Evolutionary conservation across 2,113 vertebrate species (phyloP), one percentile per base, ranked within the genome.

Genomic region (Cygnus atratus): DNA sequence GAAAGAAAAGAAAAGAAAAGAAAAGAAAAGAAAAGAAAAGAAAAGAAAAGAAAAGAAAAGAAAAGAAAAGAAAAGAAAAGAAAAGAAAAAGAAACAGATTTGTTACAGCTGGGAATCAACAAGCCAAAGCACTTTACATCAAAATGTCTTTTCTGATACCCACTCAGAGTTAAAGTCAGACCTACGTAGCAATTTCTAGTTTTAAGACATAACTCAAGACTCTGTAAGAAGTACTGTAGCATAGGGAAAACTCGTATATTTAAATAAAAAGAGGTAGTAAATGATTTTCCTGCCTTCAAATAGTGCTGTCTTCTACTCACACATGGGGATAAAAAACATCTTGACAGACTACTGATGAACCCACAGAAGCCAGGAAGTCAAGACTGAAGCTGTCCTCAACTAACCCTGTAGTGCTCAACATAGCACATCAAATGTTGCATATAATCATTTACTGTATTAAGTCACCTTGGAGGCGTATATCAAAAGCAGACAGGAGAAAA

Each of bases 101-200:
- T 88, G 35, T 90, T 96, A 93, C 76, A 88, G 70, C 72, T 95
- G 35, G n/a, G 61, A 96, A 92, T 95, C 65, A 96, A 97, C 92
- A 95, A 96, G 75, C 28, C 87, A 96, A 95, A 44, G 55, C 33
- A 73, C 39, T 89, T 76, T 41, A 39, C 59, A 92, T 97, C 52
- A 95, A 96, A 97, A 84, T 61, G 39, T 63, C 68, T 95, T 93
- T 97, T 96, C 77, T 96, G 35, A 54, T 94, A 61, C 41, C 35
- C 58, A 74, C 24, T 95, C 91, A 87, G 95, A 96, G 92, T 71
- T 96, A 88, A 95, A 70, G 83, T 95, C 82, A 92, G 63, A 76
- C 84, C 73, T 94, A 37, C 58, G n/a, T 44, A 93, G 87, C 37
- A 37, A 86, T 95, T 92, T 88, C 77, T 52, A 59, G n/a, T 33